Base-by-base conservation (phyloP, 2,797 vertebrate species). In the Cetoscarus ocellatus region DNA sequence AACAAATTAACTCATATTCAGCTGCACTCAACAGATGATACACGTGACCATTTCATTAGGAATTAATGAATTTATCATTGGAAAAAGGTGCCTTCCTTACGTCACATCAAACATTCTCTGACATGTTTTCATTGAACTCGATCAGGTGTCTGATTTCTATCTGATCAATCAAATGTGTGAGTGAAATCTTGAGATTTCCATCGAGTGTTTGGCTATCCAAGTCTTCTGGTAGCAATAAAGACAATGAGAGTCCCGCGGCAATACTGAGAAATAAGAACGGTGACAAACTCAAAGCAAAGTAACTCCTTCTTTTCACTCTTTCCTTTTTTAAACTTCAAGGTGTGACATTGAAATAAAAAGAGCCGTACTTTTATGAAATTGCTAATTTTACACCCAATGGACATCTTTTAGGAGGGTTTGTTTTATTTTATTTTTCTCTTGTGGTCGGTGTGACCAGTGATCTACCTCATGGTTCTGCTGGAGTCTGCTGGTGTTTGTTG, bases 391-490 rank as follows among this genome's bases (percentile, higher is more conserved):
- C 85, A 87, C 73, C 70, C 72, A 86, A 66, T 53, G 72, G 82
- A 86, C 76, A 79, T 91, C 72, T 95, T 95, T 94, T 90, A 88
- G 93, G 93, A 94, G 88, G 67, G 94, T 95, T 95, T 80, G 95
- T 95, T 95, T 94, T 94, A 65, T 94, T 95, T 95, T 80, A 27
- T 27, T 95, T 95, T 94, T 94, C 96, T 98, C 96, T 96, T 95
- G 95, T 96, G 96, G 96, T 96, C 95, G 85, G 77, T 95, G 92
- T 95, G 97, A 96, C 97, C 96, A 91, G 93, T 96, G 96, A 98
- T 98, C 97, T 99, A 99, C 98, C 97, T 99, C 98, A 98, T 95
- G 96, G 96, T 96, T 97, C 95, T 97, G 96, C 85, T 61, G 62
- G 77, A 95, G 93, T 93, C 91, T 94, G 96, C 96, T 95, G 93